Percentiles rank a stretch among this genome's conserved stretches.
These are phyloP conservation scores for Myotis myotis DNA, from an alignment of 2,797 vertebrate genomes.

Conservation along the genomic window DNA sequence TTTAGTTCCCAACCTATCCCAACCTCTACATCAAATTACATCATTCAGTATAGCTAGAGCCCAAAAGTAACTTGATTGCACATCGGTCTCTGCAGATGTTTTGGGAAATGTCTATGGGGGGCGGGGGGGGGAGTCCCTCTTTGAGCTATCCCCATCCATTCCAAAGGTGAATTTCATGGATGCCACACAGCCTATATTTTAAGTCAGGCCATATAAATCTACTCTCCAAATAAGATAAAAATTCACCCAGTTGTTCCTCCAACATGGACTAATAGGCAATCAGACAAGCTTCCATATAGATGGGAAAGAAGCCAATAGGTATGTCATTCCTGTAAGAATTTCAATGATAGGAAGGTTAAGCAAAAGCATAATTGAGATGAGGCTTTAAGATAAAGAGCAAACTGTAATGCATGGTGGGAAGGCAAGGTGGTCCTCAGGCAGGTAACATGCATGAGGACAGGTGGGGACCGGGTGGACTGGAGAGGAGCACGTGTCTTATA, in stretches of 20 bases:
- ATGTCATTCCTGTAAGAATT: conserved; percentile 15
- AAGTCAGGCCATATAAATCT: background rate
- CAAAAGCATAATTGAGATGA: background rate
- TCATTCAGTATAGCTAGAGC: background rate
- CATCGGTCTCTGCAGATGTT: background rate
- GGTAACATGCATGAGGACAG: background rate
- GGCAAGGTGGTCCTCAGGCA: background rate
- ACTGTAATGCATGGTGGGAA: background rate
- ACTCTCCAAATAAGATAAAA: background rate
- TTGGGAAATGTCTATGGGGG: background rate
- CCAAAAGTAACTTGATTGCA: background rate
- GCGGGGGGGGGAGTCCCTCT: background rate
- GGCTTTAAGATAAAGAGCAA: conserved; percentile 28
- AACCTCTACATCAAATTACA: background rate
- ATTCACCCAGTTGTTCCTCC: background rate
- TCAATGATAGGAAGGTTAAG: background rate
- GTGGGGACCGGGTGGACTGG: background rate
- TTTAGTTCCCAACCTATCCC: background rate
- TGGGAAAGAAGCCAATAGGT: background rate
- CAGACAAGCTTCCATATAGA: background rate
- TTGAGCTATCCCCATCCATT: background rate
- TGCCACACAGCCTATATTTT: background rate
- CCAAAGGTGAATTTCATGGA: background rate
- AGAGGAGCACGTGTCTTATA: background rate
- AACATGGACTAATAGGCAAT: background rate